Percentiles rank a stretch among this genome's conserved stretches.
phyloP scores from a whole-genome alignment of 2,888 invertebrate genomes.

The Drosophila affinis region DNA sequence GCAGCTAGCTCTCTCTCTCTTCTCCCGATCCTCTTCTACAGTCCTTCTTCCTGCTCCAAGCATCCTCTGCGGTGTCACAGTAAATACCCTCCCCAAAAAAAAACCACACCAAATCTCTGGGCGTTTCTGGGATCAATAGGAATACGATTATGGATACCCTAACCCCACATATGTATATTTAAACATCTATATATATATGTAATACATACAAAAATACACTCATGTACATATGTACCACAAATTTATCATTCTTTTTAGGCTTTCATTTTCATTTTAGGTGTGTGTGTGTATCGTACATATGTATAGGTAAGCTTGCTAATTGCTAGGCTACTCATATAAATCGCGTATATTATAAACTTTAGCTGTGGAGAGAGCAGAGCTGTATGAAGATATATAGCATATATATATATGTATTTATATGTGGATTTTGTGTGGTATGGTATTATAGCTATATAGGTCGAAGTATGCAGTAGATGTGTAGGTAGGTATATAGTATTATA shows the following conservation, averaged over 20 bases:
- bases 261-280: constrained; percentile 2
- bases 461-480: constrained; percentile 34
- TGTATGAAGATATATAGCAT: constrained; percentile 13
- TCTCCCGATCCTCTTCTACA: not conserved
- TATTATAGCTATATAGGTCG: constrained; percentile 34
- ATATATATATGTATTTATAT: constrained; percentile 17
- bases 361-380: constrained; percentile 12
- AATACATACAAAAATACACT: constrained; percentile 50
- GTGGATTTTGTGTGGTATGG: constrained; percentile 13
- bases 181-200: constrained; percentile 6
- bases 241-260: constrained; percentile 16
- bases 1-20: not conserved
- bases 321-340: constrained; percentile 49
- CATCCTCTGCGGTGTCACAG: not conserved
- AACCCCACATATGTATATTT: constrained; percentile 1
- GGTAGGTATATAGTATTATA: constrained; percentile 12
- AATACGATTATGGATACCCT: constrained; percentile 6
- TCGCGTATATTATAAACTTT: constrained; percentile 35
- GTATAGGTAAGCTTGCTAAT: constrained; percentile 57
- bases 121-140: constrained; percentile 13
- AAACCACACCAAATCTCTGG: not conserved
- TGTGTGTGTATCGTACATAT: constrained; percentile 4
- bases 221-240: constrained; percentile 36
- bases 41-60: not conserved
- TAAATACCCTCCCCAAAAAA: not conserved